Evolutionary conservation across 2,888 invertebrate species (phyloP), one percentile per base, ranked within the genome.

Genomic region (Agonopterix arenella): DNA sequence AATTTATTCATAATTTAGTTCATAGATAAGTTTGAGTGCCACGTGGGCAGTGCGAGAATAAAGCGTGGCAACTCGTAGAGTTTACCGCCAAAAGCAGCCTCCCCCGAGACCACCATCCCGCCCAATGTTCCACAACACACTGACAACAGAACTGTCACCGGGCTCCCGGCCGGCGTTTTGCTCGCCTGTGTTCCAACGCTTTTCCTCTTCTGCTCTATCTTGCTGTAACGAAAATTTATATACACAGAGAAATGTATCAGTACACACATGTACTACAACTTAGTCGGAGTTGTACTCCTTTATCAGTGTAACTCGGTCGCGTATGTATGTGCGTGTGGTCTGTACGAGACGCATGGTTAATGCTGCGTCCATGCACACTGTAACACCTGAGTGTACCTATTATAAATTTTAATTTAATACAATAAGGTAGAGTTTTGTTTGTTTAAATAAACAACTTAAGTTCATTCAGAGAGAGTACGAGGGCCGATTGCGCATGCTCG

Each of bases 141-240:
- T 88, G 84, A 77, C 81, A 77, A 80, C 76, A 77, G 80, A 77
- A 80, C 76, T 77, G 80, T 76, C 82, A 75, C 74, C 60, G 70
- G 58, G 58, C 67, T 64, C 71, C 74, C 69, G 70, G 61, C 73
- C 76, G 73, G 72, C 79, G 76, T 76, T 82, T 79, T 67, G 70
- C 76, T 66, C 77, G 79, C 76, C 73, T 78, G 77, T 73, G 80
- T 78, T 78, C 68, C 58, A 64, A 57, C 75, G 80, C 71, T 80
- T 80, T 84, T 81, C 81, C 84, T 79, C 83, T 78, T 79, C 78
- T 78, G 68, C 79, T 76, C 80, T 79, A 80, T 82, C 80, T 82
- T 78, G 74, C 81, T 81, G 77, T 68, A 75, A 75, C 81, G 76
- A 79, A 78, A 80, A 77, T 78, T 66, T 78, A 78, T 76, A 74